These are phyloP conservation scores for Gymnocheta viridis DNA, from an alignment of 2,888 invertebrate genomes.

Conservation along the genomic window DNA sequence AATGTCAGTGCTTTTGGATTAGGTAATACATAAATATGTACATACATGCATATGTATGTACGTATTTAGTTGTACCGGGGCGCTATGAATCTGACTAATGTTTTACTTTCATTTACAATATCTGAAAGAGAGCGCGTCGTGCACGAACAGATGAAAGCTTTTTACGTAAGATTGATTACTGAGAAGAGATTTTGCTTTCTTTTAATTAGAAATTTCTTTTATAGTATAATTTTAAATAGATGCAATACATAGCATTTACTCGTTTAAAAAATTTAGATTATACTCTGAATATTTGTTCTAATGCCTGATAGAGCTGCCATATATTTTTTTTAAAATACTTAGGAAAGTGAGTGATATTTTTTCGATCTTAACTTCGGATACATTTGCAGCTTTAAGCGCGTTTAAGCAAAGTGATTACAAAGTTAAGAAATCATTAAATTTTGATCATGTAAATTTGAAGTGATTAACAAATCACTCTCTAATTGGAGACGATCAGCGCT, in stretches of 20 bases:
- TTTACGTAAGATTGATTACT: slow-evolving; percentile 53
- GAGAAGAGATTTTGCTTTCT: not conserved
- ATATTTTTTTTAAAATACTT: not conserved
- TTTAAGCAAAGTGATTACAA: too few relatives aligned
- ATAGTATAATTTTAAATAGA: not conserved
- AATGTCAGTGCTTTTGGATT: slow-evolving; percentile 62
- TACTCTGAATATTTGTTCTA: not conserved
- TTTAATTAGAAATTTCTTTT: slow-evolving; percentile 5
- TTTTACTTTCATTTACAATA: slow-evolving; percentile 48
- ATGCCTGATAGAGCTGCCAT: slow-evolving; percentile 30
- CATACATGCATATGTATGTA: not conserved
- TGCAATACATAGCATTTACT: slow-evolving; percentile 1
- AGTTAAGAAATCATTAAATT: too few relatives aligned
- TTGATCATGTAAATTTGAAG: too few relatives aligned
- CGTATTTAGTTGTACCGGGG: not conserved
- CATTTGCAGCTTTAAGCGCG: too few relatives aligned
- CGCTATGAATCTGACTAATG: not conserved
- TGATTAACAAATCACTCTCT: too few relatives aligned
- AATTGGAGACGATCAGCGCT: too few relatives aligned
- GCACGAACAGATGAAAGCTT: not conserved
- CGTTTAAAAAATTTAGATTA: slow-evolving; percentile 33
- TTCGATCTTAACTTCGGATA: too few relatives aligned
- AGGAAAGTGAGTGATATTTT: too few relatives aligned
- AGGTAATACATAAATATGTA: slow-evolving; percentile 33
- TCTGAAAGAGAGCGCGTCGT: not conserved